phyloP scores from a whole-genome alignment of 1,140 invertebrate species.

The Aporrectodea caliginosa region DNA sequence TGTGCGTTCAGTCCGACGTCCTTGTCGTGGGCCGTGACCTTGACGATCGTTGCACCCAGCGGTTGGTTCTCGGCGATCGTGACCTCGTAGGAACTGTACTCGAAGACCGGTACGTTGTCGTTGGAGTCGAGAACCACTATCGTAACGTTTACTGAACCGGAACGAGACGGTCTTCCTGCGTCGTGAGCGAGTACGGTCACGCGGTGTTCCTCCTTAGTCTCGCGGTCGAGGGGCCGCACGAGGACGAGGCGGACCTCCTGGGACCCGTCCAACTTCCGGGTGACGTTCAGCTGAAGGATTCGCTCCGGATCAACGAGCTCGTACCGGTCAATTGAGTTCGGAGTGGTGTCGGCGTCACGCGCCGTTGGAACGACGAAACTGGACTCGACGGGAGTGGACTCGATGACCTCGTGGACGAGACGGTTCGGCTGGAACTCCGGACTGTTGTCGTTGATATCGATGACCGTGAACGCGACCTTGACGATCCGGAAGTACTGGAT shows the following conservation, averaged over 20 bases:
- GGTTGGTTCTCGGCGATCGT: slow-evolving; percentile 68
- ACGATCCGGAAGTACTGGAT: slow-evolving; percentile 23
- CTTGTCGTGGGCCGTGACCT: slow-evolving; percentile 70
- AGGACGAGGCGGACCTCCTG: slow-evolving; percentile 20
- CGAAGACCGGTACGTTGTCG: slow-evolving; percentile 78
- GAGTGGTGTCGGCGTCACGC: slow-evolving; percentile 14
- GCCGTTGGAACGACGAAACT: slow-evolving; percentile 19
- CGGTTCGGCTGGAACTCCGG: slow-evolving; percentile 9
- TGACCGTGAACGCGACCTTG: slow-evolving; percentile 18
- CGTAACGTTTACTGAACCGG: slow-evolving; percentile 27
- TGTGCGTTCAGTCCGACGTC: slow-evolving; percentile 90
- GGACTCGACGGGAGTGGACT: slow-evolving; percentile 13
- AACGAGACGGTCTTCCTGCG: slow-evolving; percentile 19
- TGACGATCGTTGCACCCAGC: slow-evolving; percentile 1
- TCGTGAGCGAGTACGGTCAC: slow-evolving; percentile 26
- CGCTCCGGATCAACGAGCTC: neutral
- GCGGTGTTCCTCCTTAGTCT: slow-evolving; percentile 14
- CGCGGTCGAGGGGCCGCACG: slow-evolving; percentile 21
- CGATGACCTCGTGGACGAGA: slow-evolving; percentile 13
- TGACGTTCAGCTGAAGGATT: slow-evolving; percentile 13
- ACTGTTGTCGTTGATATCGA: slow-evolving; percentile 31
- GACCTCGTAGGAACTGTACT: slow-evolving; percentile 64
- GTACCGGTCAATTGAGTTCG: slow-evolving; percentile 17
- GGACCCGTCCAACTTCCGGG: slow-evolving; percentile 25
- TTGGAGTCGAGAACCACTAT: slow-evolving; percentile 65